phyloP scores from a whole-genome alignment of 2,888 invertebrate genomes.

The Drosophila percnosoma region DNA sequence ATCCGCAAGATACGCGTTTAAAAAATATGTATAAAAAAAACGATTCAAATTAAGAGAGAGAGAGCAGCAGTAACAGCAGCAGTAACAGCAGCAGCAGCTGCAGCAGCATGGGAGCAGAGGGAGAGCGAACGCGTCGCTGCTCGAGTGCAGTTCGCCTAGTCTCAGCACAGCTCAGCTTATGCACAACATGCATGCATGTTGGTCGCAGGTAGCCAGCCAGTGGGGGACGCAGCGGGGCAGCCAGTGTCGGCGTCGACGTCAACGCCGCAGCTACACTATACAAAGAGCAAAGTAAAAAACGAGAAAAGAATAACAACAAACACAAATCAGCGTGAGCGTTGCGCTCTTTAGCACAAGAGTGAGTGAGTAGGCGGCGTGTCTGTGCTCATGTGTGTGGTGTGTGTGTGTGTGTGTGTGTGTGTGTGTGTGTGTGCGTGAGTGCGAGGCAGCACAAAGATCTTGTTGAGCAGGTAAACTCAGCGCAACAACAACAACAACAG shows the following conservation, averaged over 20 bases:
- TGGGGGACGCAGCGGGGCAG: conserved; percentile 42
- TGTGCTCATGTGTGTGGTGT: conserved; percentile 16
- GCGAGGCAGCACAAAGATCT: conserved; percentile 70
- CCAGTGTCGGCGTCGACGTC: conserved; percentile 24
- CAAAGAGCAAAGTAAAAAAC: conserved; percentile 47
- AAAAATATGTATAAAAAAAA: conserved; percentile 23
- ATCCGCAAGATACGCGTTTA: conserved; percentile 62
- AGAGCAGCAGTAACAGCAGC: conserved; percentile 2
- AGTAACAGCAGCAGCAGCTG: neutral
- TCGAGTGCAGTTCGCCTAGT: conserved; percentile 43
- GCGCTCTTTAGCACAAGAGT: conserved; percentile 44
- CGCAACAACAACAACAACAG: conserved; percentile 34
- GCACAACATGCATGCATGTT: conserved; percentile 47
- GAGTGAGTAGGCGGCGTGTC: conserved; percentile 59
- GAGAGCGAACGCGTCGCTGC: conserved; percentile 7
- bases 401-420: conserved; percentile 8
- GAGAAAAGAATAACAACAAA: conserved; percentile 41
- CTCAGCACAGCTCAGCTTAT: conserved; percentile 34
- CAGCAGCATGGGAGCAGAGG: conserved; percentile 6
- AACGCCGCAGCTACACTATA: conserved; percentile 29
- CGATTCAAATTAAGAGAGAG: conserved; percentile 53
- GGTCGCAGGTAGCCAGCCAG: conserved; percentile 64
- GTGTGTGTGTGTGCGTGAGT: conserved; percentile 18
- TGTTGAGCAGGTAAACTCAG: conserved; percentile 71
- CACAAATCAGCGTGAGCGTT: conserved; percentile 43